phyloP scores from a whole-genome alignment of 30 jellyfish, hydroid and myxozoan species.

The Hydractinia symbiolongicarpus region DNA sequence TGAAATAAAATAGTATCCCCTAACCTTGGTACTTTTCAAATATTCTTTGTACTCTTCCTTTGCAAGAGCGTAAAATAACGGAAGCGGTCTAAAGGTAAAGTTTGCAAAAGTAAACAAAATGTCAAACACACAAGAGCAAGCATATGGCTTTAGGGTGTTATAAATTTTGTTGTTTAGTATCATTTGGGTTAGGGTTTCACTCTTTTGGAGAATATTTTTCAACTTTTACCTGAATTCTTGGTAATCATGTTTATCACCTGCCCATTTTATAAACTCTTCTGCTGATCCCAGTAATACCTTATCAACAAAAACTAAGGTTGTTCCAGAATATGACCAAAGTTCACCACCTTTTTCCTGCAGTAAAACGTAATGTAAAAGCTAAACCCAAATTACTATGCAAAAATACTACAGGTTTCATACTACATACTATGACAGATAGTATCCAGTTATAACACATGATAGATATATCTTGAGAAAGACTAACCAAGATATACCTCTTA shows the following conservation, averaged over 20 bases:
- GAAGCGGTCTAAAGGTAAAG: slow-evolving; percentile 53
- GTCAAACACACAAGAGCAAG: not conserved
- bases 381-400: too few relatives aligned
- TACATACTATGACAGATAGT: too few relatives aligned
- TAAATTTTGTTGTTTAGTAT: not conserved
- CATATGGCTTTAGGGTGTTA: not conserved
- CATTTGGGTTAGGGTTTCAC: not conserved
- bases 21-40: slow-evolving; percentile 46
- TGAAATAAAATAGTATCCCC: too few relatives aligned
- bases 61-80: slow-evolving; percentile 80
- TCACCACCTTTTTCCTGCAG: not conserved
- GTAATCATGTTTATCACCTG: slow-evolving; percentile 37
- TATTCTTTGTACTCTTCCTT: slow-evolving; percentile 63
- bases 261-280: slow-evolving; percentile 54
- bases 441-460: too few relatives aligned
- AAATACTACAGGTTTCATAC: too few relatives aligned
- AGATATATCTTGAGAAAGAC: too few relatives aligned
- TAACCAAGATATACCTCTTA: too few relatives aligned
- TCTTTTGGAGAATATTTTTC: not conserved
- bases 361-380: not conserved
- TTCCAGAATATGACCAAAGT: slow-evolving; percentile 51
- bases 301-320: slow-evolving; percentile 47
- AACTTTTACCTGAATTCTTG: slow-evolving; percentile 68
- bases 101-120: too few relatives aligned
- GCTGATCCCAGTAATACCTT: slow-evolving; percentile 50